Percentiles rank a stretch among this genome's conserved stretches.
Evolutionary conservation across 2,797 vertebrate species (phyloP).

Genomic region (Micropoecilia bifurca): DNA sequence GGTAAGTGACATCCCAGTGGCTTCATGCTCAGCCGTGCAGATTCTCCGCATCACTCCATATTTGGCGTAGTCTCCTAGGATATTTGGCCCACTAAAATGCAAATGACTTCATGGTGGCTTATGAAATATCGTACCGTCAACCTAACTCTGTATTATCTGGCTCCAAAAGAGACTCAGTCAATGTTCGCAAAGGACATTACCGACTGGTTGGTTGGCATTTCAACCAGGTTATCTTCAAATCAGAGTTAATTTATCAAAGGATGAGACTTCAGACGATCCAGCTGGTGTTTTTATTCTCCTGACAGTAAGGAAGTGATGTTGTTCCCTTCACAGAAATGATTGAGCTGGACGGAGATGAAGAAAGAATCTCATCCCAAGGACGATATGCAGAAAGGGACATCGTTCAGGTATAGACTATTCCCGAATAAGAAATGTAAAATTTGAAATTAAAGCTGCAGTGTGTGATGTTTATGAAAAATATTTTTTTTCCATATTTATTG

Average conservation of each 20-base stretch:
- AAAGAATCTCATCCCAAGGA: constrained; percentile 95
- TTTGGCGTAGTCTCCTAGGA: constrained; percentile 17
- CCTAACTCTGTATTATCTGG: background rate
- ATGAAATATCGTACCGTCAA: background rate
- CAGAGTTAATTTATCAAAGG: background rate
- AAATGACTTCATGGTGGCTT: constrained; percentile 5
- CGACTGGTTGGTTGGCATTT: background rate
- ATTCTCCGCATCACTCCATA: constrained; percentile 28
- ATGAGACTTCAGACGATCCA: background rate
- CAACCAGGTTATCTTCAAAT: background rate
- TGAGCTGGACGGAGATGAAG: constrained; percentile 95
- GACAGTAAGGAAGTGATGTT: constrained; percentile 36
- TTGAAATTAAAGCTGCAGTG: constrained; percentile 24
- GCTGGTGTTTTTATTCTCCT: background rate
- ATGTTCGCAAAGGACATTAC: background rate
- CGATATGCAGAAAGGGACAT: constrained; percentile 96
- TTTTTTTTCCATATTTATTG: too few relatives aligned
- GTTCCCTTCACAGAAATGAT: constrained; percentile 88
- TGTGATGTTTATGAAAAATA: too few relatives aligned
- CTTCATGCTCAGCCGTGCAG: constrained; percentile 33
- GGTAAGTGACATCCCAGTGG: constrained; percentile 17
- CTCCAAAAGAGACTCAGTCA: background rate
- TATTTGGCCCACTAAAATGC: constrained; percentile 25
- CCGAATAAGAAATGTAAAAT: constrained; percentile 23
- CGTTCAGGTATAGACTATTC: constrained; percentile 87